Base-by-base conservation (phyloP, 2,113 vertebrate species). In the Genyomyrus donnyi region DNA sequence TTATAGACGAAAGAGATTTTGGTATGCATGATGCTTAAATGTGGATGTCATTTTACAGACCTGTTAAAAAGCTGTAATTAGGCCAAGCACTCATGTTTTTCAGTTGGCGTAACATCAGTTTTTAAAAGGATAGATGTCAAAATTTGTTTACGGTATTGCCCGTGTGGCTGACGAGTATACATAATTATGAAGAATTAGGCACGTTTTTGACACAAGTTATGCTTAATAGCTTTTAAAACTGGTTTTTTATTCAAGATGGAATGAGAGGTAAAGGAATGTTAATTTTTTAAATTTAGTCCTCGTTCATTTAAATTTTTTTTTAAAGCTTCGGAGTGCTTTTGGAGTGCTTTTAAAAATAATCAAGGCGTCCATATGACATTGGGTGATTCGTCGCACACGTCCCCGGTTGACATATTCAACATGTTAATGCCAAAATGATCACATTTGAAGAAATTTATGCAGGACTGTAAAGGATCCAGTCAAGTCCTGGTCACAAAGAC, bases 201-300 rank as follows among this genome's bases (percentile, higher is more conserved):
- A 80, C 74, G 74, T 80, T 80, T 80, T 80, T 80, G 74, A 80
- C 74, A 80, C 74, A 80, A 80, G 74, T 80, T 80, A 80, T 80
- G 74, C 74, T 80, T 80, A 80, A 80, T 80, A 80, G 74, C 74
- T 80, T 80, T 80, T 80, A 42, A 80, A 80, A 42, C 74, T 80
- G 74, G 4, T 80, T 80, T 80, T 19, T 39, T 19, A 80, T 80
- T 80, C 31, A 80, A 80, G 74, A 80, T 80, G 74, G 74, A 80
- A 80, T 80, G 74, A 42, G 74, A 80, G 74, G 74, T 80, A 80
- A 80, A 80, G 35, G 35, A 80, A 70, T 70, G 62, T 80, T 7
- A 80, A 80, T 80, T 80, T 80, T 42, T 31, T 13, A 80, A 77
- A 80, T 80, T 80, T 39, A 80, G 31, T 17, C 31, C 5, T 5